Conservation (phyloP, 2,888 invertebrate genomes). For the Philopedon plagiatum region DNA sequence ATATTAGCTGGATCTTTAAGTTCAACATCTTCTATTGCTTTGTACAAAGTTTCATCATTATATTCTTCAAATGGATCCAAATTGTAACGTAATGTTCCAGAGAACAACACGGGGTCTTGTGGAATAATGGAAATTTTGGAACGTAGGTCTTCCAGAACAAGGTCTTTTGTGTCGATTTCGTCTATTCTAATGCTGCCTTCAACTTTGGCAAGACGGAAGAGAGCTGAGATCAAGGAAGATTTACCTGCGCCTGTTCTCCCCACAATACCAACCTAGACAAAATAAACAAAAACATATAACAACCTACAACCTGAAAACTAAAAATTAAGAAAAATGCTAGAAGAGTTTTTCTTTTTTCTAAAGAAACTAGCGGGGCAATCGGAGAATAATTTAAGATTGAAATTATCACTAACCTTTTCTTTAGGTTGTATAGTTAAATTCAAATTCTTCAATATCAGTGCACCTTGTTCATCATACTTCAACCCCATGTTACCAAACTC, state of each 20-base stretch:
- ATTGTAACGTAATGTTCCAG: too few relatives aligned
- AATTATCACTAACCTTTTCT: constrained; percentile 76
- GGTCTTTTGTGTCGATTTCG: constrained; percentile 72
- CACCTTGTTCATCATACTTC: constrained; percentile 76
- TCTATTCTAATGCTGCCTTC: constrained; percentile 83
- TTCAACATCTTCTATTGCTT: constrained; percentile 82
- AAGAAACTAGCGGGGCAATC: too few relatives aligned
- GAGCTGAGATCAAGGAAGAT: constrained; percentile 83
- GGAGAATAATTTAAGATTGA: too few relatives aligned
- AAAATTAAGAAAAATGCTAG: too few relatives aligned
- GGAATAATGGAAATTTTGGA: constrained; percentile 73
- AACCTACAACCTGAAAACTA: too few relatives aligned
- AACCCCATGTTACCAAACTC: constrained; percentile 76
- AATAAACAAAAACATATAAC: too few relatives aligned
- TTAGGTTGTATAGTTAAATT: constrained; percentile 78
- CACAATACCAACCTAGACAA: constrained; percentile 78
- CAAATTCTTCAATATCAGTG: constrained; percentile 80
- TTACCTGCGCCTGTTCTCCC: too few relatives aligned
- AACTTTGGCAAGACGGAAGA: constrained; percentile 82
- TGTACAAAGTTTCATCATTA: constrained; percentile 81
- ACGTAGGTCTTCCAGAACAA: constrained; percentile 73
- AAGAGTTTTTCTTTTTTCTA: too few relatives aligned
- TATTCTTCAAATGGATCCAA: too few relatives aligned
- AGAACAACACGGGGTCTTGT: constrained; percentile 79
- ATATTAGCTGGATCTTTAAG: too few relatives aligned